These are phyloP conservation scores for Caradrina kadenii DNA, from an alignment of 2,888 invertebrate genomes.

Conservation along the genomic window DNA sequence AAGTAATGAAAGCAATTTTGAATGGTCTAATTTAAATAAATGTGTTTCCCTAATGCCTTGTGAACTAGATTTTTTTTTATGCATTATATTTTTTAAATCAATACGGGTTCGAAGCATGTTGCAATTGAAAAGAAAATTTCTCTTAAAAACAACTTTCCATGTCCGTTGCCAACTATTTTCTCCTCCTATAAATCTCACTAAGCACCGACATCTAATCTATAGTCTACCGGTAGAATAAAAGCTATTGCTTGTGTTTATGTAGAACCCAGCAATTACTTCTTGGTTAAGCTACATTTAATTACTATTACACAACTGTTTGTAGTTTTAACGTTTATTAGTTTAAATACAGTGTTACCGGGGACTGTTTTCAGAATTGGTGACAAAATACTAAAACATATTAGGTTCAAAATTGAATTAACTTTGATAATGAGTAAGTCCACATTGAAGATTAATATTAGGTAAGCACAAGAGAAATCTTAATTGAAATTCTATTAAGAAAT, in stretches of 20 bases:
- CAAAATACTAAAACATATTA: constrained; percentile 38
- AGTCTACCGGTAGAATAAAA: constrained; percentile 69
- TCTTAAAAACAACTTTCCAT: constrained; percentile 50
- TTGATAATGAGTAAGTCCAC: not conserved
- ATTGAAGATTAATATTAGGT: too few relatives aligned
- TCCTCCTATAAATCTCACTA: constrained; percentile 76
- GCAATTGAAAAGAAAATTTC: constrained; percentile 41
- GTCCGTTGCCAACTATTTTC: constrained; percentile 67
- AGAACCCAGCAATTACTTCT: constrained; percentile 72
- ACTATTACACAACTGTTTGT: constrained; percentile 71
- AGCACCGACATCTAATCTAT: constrained; percentile 76
- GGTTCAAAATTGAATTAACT: constrained; percentile 9
- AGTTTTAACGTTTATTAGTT: constrained; percentile 69
- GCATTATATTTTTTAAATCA: not conserved
- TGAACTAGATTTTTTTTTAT: too few relatives aligned
- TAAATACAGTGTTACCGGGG: constrained; percentile 37
- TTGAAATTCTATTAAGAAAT: constrained; percentile 1
- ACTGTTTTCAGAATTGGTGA: constrained; percentile 41
- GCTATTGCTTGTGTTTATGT: constrained; percentile 66
- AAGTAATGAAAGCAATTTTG: too few relatives aligned
- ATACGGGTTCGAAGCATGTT: not conserved
- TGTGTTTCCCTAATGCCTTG: constrained; percentile 6
- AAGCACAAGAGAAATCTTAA: too few relatives aligned
- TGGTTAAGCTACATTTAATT: constrained; percentile 74
- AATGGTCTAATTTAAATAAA: too few relatives aligned